These are phyloP conservation scores for Tetranychus piercei DNA, from an alignment of 2,888 invertebrate genomes.

Conservation along the genomic window DNA sequence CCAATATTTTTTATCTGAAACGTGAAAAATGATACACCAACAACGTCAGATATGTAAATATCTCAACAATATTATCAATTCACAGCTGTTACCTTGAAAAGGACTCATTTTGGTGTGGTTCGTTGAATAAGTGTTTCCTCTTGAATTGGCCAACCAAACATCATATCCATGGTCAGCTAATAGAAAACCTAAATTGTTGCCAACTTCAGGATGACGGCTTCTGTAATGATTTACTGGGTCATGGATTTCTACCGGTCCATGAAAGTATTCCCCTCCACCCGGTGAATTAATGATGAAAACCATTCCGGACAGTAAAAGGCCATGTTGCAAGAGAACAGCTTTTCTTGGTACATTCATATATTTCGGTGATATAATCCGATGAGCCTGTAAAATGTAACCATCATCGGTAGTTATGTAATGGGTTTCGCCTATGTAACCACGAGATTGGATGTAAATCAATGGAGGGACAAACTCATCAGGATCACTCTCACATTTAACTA, in stretches of 20 bases:
- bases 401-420: not conserved
- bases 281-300: slow-evolving; percentile 3
- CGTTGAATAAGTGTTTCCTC: not conserved
- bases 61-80: not conserved
- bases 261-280: not conserved
- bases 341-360: not conserved
- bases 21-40: not conserved
- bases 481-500: too few species aligned
- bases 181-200: not conserved
- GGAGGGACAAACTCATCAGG: too few species aligned
- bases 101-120: not conserved
- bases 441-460: too few species aligned
- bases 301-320: not conserved
- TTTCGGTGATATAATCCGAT: not conserved
- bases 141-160: not conserved
- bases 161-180: slow-evolving; percentile 4
- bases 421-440: not conserved
- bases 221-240: too few species aligned
- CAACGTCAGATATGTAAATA: not conserved
- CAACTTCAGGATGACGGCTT: not conserved
- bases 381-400: not conserved
- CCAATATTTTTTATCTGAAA: slow-evolving; percentile 6
- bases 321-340: slow-evolving; percentile 1
- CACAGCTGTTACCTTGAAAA: not conserved
- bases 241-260: too few species aligned